Base-by-base conservation (phyloP, 2,113 vertebrate species). In the Nettapus auritus region DNA sequence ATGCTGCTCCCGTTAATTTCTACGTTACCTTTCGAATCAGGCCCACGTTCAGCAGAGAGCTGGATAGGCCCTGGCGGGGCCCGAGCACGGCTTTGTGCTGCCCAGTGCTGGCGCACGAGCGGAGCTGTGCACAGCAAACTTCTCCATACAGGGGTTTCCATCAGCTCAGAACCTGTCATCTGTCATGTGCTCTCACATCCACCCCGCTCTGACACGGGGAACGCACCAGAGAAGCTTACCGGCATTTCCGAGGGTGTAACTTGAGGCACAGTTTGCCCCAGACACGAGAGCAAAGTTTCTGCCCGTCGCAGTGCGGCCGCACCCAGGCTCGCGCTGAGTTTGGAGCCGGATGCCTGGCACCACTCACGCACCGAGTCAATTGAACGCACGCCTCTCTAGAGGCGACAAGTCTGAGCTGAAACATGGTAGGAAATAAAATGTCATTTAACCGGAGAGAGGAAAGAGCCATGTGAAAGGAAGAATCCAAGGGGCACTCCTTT, bases 401-500 rank as follows among this genome's bases (percentile, higher is more conserved):
- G 91, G 38, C 84, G 67, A 67, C 33, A 82, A 95, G 81, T 57
- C 90, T 91, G 48, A 96, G 70, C 82, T 86, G 79, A 96, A 96
- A 93, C 76, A 84, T 77, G 81, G 62, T 81, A 92, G 89, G 91
- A 91, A 95, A 90, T 85, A 94, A 90, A 90, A 85, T 88, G 86
- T 93, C 88, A 81, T 90, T 97, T 94, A 95, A 88, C 59, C 36
- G 73, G 69, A 83, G 62, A 86, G 60, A 92, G 82, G 77, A 94
- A 87, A 48, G 88, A 93, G 86, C 80, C 83, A 59, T 56, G 81
- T 91, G 86, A 96, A 97, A 85, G 79, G 46, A 70, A 67, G 83
- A 92, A 88, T 96, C 93, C 60, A 81, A 79, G 78, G 90, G 90
- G 90, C 88, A 94, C 90, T 95, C 85, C 93, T 91, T 95, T 93